Evolutionary conservation across 2,888 invertebrate species (phyloP), one percentile per base, ranked within the genome.

Genomic region (Cataglyphis albicans): DNA sequence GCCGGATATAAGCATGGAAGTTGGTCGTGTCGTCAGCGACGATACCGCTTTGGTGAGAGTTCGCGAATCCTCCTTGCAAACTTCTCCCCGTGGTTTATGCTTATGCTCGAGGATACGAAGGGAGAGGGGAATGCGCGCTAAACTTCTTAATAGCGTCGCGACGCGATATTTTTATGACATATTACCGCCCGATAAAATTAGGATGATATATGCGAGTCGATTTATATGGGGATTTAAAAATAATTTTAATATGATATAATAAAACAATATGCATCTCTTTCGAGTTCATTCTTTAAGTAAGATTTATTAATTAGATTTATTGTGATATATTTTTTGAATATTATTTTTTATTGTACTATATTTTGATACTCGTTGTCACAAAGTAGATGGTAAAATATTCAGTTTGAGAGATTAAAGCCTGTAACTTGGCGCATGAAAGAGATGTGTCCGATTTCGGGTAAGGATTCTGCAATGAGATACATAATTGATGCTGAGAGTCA

Each of bases 401-500:
- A 55, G 21, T 38, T 57, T 18, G 35, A 29, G 29, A 10, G 21
- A 10, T 38, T n/a, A 9, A 18, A 64, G 9, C 29, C 25, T 25
- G 38, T 35, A 25, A 41, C 12, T 6, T 18, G 25, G 25, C 57
- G 0, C 35, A 25, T 25, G 57, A 57, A 57, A 57, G 72, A 72
- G 57, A 72, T 38, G 15, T 25, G 57, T 29, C 32, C n/a, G 48
- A 67, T 32, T 48, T 41, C 29, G 15, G 15, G 29, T 25, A 32
- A 61, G 61, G 29, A 61, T 44, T 44, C 44, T 41, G 41, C 73
- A 59, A 15, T 32, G 32, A 59, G 73, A 73, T 73, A 64, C 75
- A 75, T 75, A 75, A 75, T 75, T 75, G 52, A 75, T 75, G 64
- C 48, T 35, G 25, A 73, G 61, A 44, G 61, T 61, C 59, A 61